Evolutionary conservation across 2,797 vertebrate species (phyloP).

Genomic region (Podarcis siculus): DNA sequence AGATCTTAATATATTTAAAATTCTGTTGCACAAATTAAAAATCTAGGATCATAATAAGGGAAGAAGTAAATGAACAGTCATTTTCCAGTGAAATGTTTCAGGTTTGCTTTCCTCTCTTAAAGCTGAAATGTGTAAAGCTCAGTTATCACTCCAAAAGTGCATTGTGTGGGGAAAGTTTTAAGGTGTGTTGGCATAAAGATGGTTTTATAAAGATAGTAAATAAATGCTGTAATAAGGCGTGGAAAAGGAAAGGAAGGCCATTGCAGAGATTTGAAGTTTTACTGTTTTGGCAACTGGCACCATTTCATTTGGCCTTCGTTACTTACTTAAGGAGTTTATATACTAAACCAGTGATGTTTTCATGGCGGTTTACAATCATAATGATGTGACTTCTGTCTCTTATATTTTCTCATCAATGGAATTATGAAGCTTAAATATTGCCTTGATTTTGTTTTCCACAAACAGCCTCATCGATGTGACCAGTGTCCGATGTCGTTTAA

Average conservation of each 20-base stretch:
- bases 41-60: background rate
- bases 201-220: background rate
- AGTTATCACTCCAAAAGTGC: background rate
- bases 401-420: background rate
- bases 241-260: background rate
- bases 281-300: background rate
- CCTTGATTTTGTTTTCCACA: slow-evolving; percentile 59
- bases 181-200: background rate
- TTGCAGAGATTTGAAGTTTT: background rate
- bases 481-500: slow-evolving; percentile 96
- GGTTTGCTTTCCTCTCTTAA: background rate
- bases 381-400: background rate
- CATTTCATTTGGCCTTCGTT: background rate
- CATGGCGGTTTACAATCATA: background rate
- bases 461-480: slow-evolving; percentile 95
- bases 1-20: background rate
- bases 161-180: background rate
- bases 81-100: slow-evolving; percentile 11
- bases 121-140: background rate
- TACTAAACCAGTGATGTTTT: background rate
- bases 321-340: background rate
- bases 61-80: background rate
- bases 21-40: background rate
- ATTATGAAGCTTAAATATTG: slow-evolving; percentile 49
- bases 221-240: background rate